These are phyloP conservation scores for Phocoena sinus DNA, from an alignment of 2,113 vertebrate species.

Conservation along the genomic window DNA sequence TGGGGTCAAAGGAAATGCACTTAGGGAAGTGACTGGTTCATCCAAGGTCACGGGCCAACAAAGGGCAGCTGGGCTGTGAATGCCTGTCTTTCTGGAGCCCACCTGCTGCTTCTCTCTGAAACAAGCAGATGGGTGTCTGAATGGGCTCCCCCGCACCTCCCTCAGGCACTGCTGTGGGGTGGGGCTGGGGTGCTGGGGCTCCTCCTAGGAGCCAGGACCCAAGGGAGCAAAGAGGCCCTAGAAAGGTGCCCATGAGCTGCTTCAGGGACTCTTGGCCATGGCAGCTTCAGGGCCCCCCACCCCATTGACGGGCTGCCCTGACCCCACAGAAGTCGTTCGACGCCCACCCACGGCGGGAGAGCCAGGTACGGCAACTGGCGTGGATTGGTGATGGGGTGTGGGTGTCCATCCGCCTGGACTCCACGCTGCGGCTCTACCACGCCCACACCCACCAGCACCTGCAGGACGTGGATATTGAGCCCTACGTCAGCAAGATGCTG, in stretches of 20 bases:
- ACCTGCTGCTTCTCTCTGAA: background rate
- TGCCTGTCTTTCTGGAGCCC: background rate
- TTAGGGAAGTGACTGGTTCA: background rate
- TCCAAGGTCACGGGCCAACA: background rate
- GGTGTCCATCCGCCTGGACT: slow-evolving; percentile 98
- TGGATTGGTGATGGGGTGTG: slow-evolving; percentile 98
- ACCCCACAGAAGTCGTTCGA: slow-evolving; percentile 93
- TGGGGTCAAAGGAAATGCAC: background rate
- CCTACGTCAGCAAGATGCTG: slow-evolving; percentile 99
- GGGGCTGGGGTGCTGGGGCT: background rate
- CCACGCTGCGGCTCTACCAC: slow-evolving; percentile 94
- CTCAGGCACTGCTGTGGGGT: background rate
- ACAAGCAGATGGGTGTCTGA: accelerated
- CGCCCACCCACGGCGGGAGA: slow-evolving; percentile 95
- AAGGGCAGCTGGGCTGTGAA: background rate
- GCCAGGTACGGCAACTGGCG: slow-evolving; percentile 96
- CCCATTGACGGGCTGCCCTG: background rate
- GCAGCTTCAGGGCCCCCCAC: background rate
- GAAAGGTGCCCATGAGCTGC: background rate
- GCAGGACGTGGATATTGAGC: slow-evolving; percentile 98
- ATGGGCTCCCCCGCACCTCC: background rate
- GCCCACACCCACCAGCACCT: slow-evolving; percentile 97
- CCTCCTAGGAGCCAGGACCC: background rate
- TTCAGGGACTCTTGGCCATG: too few species aligned
- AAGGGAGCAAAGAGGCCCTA: background rate